Percentiles rank a stretch among this genome's conserved stretches.
Evolutionary conservation across 2,113 vertebrate genomes (phyloP).

Genomic region (Piprites chloris): DNA sequence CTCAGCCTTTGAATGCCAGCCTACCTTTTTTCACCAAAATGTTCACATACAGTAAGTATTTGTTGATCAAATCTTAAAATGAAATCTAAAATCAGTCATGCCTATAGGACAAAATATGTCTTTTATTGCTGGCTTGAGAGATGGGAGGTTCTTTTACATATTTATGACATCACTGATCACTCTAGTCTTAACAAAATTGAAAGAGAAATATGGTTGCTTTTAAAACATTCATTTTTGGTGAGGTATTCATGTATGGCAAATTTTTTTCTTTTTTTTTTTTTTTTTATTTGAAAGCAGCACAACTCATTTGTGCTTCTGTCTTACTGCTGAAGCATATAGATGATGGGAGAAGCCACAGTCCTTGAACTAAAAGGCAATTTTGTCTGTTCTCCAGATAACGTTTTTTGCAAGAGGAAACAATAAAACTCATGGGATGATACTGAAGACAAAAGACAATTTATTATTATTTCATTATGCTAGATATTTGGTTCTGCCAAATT

Average conservation of each 20-base stretch:
- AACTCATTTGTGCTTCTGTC: background rate
- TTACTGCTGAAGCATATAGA: background rate
- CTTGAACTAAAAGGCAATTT: background rate
- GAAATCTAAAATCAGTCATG: slow-evolving; percentile 13
- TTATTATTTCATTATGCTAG: background rate
- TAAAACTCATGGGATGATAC: background rate
- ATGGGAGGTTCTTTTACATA: background rate
- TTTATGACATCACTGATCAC: background rate
- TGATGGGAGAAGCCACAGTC: background rate
- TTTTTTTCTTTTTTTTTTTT: background rate
- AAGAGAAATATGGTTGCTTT: background rate
- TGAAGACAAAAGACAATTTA: background rate
- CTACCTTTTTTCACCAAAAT: background rate
- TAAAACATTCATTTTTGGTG: background rate
- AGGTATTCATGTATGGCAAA: background rate
- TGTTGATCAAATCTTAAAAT: background rate
- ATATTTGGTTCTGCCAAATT: background rate
- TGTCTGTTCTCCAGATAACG: background rate
- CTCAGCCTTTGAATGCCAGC: background rate
- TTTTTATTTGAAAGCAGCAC: too few species aligned
- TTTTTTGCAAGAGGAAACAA: slow-evolving; percentile 1
- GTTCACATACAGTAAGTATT: background rate
- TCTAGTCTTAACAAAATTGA: background rate
- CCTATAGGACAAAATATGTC: background rate
- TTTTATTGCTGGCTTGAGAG: background rate